phyloP scores from a whole-genome alignment of 2,888 invertebrate species.

The Girardia tigrina region DNA sequence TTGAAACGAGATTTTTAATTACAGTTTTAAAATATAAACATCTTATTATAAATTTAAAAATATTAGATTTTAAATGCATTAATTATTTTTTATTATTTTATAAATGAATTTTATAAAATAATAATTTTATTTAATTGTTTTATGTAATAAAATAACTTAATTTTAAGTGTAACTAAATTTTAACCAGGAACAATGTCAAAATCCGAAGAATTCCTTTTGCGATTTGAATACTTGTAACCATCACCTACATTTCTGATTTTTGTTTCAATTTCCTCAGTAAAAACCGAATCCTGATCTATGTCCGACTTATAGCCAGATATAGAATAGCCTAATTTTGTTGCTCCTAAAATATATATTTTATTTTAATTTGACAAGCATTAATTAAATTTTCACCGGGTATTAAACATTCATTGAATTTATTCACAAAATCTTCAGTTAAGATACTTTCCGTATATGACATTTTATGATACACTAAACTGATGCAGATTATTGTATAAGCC shows the following conservation, averaged over 20 bases:
- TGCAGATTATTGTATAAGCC: background rate
- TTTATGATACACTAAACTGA: background rate
- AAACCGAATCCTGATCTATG: background rate
- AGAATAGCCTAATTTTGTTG: background rate
- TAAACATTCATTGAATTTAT: background rate
- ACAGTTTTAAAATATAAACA: too few species aligned
- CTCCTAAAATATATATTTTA: too few species aligned
- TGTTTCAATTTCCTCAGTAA: background rate
- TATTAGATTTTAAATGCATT: too few species aligned
- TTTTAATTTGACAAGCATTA: background rate
- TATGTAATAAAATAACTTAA: too few species aligned
- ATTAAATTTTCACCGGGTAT: background rate
- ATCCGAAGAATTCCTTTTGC: background rate
- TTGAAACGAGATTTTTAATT: too few species aligned
- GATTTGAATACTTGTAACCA: background rate
- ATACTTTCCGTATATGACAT: background rate
- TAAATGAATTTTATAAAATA: too few species aligned
- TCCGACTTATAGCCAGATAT: background rate
- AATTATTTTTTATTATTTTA: too few species aligned
- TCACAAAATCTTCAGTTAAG: background rate
- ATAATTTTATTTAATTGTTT: too few species aligned
- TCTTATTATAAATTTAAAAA: too few species aligned
- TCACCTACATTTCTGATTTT: background rate
- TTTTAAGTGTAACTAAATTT: too few species aligned
- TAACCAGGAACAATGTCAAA: background rate